Base-by-base conservation (phyloP, 2,797 vertebrate genomes). In the Glyptemys insculpta region DNA sequence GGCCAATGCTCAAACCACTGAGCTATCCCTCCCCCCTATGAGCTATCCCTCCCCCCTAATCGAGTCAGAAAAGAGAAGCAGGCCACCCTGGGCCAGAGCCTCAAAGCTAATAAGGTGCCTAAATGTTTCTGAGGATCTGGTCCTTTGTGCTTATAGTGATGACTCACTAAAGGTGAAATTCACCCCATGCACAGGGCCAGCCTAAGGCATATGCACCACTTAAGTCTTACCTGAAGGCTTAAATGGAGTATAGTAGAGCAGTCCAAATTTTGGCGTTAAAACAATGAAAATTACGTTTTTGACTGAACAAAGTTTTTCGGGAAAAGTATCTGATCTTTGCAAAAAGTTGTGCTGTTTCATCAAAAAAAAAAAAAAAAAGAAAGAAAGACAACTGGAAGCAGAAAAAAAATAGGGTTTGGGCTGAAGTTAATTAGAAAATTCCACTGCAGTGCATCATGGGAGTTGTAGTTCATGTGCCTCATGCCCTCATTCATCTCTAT, bases 111-210 rank as follows among this genome's bases (percentile, higher is more conserved):
- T 23, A 41, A 72, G 3, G 11, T 72, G 65, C 18, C 21, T 12
- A 41, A 68, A 12, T 23, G n/a, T n/a, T 10, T 16, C 65, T 41
- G n/a, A 41, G 68, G 19, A 23, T 72, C 37, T 72, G 5, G 37
- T 21, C 19, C 4, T 15, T 91, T 54, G 56, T 90, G 50, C 50
- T 47, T 65, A 8, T 80, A 56, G 14, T 27, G 56, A 83, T 15
- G 0, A 0, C 19, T 68, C 47, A 2, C 0, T 1, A 50, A 54
- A 91, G 37, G 29, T 44, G 79, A 89, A 57, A 49, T 41, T 72
- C 68, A 41, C 21, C n/a, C 65, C 5, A 37, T 23, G 37, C 21
- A 41, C 21, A 25, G 37, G 37, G 21, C 10, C 62, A 41, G 21
- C 5, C 37, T 72, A 41, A 41, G 68, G 10, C 18, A 41, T 6